Evolutionary conservation across 2,888 invertebrate genomes (phyloP).

Genomic region (Protophormia terraenovae): DNA sequence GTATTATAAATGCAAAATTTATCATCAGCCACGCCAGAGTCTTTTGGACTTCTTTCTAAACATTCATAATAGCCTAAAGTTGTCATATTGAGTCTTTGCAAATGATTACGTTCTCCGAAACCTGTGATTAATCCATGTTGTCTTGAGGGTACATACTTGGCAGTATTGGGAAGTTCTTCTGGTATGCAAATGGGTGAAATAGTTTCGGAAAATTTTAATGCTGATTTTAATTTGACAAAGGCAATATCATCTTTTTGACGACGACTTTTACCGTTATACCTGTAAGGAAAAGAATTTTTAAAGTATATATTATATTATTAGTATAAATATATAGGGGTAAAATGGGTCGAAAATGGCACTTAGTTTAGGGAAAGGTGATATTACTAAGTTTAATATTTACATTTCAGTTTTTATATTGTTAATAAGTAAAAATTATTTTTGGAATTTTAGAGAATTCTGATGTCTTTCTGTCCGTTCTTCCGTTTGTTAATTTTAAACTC

Average conservation of each 20-base stretch:
- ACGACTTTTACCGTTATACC: conserved; percentile 7
- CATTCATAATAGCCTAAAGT: conserved; percentile 33
- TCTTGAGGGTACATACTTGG: background rate
- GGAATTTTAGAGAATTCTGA: too few species aligned
- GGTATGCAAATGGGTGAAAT: conserved; percentile 52
- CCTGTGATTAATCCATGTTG: conserved; percentile 11
- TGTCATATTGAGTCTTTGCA: conserved; percentile 41
- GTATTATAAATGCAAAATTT: conserved; percentile 76
- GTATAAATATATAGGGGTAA: too few species aligned
- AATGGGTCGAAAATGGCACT: too few species aligned
- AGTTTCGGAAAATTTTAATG: conserved; percentile 23
- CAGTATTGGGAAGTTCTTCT: background rate
- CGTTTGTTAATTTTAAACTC: too few species aligned
- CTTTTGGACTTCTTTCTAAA: background rate
- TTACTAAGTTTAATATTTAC: too few species aligned
- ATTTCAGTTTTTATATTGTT: too few species aligned
- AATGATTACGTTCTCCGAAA: background rate
- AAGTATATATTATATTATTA: too few species aligned
- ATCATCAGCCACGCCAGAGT: conserved; percentile 71
- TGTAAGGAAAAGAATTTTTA: background rate
- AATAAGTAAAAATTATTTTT: too few species aligned
- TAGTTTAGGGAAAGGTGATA: too few species aligned
- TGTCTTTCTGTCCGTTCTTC: too few species aligned
- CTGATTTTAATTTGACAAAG: conserved; percentile 27
- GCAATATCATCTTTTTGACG: conserved; percentile 44